These are phyloP conservation scores for Burhinus bistriatus DNA, from an alignment of 2,113 vertebrate species.

Conservation along the genomic window DNA sequence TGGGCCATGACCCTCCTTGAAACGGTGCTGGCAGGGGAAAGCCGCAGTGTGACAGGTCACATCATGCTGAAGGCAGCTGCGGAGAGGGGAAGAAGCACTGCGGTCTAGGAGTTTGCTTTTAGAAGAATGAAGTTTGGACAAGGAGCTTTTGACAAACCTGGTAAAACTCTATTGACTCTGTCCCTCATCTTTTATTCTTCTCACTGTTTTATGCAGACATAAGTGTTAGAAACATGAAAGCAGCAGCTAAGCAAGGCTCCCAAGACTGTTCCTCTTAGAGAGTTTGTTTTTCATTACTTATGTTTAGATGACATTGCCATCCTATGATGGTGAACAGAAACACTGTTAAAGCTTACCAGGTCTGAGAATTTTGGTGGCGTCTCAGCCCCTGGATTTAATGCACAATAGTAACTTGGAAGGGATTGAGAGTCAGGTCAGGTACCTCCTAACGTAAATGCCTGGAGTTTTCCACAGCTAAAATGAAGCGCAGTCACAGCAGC, in stretches of 20 bases:
- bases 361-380: background rate
- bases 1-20: background rate
- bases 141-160: background rate
- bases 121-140: background rate
- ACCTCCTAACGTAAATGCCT: background rate
- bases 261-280: background rate
- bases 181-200: background rate
- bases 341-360: background rate
- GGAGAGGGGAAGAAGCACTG: background rate
- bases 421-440: slow-evolving; percentile 5
- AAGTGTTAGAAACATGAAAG: background rate
- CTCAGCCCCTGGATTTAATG: background rate
- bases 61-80: background rate
- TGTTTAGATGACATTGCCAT: background rate
- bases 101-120: background rate
- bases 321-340: background rate
- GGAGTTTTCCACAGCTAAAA: background rate
- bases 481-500: background rate
- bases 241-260: background rate
- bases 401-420: background rate
- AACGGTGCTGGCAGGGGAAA: background rate
- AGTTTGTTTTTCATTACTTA: background rate
- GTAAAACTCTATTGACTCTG: background rate
- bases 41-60: background rate
- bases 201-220: background rate